Base-by-base conservation (phyloP, 1,140 invertebrate species). In the Galleria mellonella region DNA sequence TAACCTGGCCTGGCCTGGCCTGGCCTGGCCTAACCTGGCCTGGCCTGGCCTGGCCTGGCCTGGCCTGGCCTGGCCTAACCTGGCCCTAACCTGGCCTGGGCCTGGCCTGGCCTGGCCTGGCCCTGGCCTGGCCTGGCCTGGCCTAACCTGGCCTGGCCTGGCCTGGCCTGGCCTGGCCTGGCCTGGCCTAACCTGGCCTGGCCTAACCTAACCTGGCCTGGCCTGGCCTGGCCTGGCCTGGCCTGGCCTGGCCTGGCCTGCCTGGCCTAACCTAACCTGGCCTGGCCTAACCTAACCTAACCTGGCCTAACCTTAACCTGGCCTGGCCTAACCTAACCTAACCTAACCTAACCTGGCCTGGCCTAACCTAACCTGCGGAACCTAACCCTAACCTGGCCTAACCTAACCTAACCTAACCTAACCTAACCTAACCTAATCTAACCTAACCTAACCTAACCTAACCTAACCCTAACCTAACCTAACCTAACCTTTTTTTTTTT, bases 201-300 rank as follows among this genome's bases (percentile, higher is more conserved):
- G 46, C 46, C 52, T 55, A 55, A 55, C 52, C 52, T 49, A 55
- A 55, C 52, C 52, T 55, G 50, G 50, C 46, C 52, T 49, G 44
- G 47, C 51, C 44, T 47, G 47, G 47, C 51, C 51, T 43, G 44
- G 47, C 51, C 45, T 39, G 38, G 38, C 28, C 28, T 29, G 9
- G 9, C n/a, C n/a, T n/a, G n/a, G n/a, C n/a, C n/a, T n/a, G n/a
- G n/a, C n/a, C 28, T 29, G n/a, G n/a, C n/a, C n/a, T n/a, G n/a
- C n/a, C n/a, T n/a, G n/a, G n/a, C n/a, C n/a, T n/a, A n/a, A n/a
- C n/a, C n/a, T n/a, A n/a, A n/a, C n/a, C n/a, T n/a, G n/a, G n/a
- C n/a, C n/a, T n/a, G n/a, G n/a, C n/a, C n/a, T n/a, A n/a, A n/a
- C n/a, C n/a, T n/a, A n/a, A n/a, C n/a, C 46, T 46, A 45, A 43